Base-by-base conservation (phyloP, 2,797 vertebrate genomes). In the Betta splendens region DNA sequence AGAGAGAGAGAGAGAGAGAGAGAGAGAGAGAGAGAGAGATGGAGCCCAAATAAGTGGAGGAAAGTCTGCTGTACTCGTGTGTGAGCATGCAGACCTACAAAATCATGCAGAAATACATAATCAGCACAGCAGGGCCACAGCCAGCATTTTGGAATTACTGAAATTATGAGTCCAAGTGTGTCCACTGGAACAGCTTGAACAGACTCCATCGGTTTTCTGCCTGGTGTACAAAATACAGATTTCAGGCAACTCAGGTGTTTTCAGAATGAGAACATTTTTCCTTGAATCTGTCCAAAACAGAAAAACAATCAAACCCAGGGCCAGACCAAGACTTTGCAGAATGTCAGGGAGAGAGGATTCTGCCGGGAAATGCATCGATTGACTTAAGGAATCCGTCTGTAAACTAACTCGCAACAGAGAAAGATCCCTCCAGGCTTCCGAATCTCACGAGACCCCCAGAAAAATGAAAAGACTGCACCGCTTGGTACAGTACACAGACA, bases 11-110 rank as follows among this genome's bases (percentile, higher is more conserved):
- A n/a, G n/a, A n/a, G n/a, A n/a, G n/a, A n/a, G n/a, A n/a, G n/a
- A n/a, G n/a, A n/a, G n/a, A n/a, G n/a, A n/a, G n/a, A n/a, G n/a
- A n/a, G n/a, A n/a, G n/a, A n/a, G n/a, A n/a, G n/a, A n/a, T n/a
- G n/a, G 32, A 49, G 53, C 52, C 32, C 0, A 5, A 44, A 37
- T 31, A n/a, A 62, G 36, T 11, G 35, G 17, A 44, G 38, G 32
- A 32, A 54, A n/a, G 46, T 56, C 18, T 45, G 42, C 29, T 60
- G 45, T 18, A 16, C 12, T 65, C 17, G 13, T 50, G 11, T 36
- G 43, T 26, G 31, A 17, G 25, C 17, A 57, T 60, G n/a, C 22
- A 57, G 28, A 49, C 33, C 9, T n/a, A 29, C 13, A 37, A 32
- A 26, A 29, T 50, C 28, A 4, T 40, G 48, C 13, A 45, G 17